Evolutionary conservation across 2,113 vertebrate species (phyloP), one percentile per base, ranked within the genome.

Genomic region (Columba janthina): DNA sequence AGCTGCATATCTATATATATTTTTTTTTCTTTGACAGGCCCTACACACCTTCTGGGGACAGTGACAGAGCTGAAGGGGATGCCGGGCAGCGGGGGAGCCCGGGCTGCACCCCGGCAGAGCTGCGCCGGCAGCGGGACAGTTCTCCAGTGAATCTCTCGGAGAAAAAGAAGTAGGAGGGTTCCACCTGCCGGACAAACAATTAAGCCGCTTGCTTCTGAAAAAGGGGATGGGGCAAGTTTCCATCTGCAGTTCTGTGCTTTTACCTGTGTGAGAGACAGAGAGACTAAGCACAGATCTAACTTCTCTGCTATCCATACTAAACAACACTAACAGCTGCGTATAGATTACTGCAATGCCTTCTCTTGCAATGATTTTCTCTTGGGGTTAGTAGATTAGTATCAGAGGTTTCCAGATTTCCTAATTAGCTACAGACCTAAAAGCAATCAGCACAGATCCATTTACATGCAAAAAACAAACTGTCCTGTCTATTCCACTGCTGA

Each of bases 151-250:
- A 0, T 5, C 18, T 21, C 2, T 1, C 3, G 48, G 50, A 82
- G 61, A 34, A 86, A 90, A 94, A 94, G 85, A 89, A 71, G 96
- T 82, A 38, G 65, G 76, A 97, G 87, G 57, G 93, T 95, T 96
- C 83, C 97, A 96, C 71, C 97, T 97, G 93, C 95, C 34, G 97
- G 96, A 54, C 81, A 95, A 71, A 93, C 12, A 25, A 31, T 57
- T 8, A 11, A 91, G 2, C 1, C 25, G 11, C 1, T 9, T 32
- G 22, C 31, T 84, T 11, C 36, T 56, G 36, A 6, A 31, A 48
- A 50, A 69, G 4, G 25, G 13, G 12, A 46, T 2, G 32, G 21
- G 19, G 8, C 31, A 36, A 9, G 25, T 42, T 92, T 78, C 31
- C 4, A 0, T 5, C 21, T 17, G 75, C 24, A 0, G 1, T 54